Base-by-base conservation (phyloP, 2,797 vertebrate species). In the Anomalospiza imberbis region DNA sequence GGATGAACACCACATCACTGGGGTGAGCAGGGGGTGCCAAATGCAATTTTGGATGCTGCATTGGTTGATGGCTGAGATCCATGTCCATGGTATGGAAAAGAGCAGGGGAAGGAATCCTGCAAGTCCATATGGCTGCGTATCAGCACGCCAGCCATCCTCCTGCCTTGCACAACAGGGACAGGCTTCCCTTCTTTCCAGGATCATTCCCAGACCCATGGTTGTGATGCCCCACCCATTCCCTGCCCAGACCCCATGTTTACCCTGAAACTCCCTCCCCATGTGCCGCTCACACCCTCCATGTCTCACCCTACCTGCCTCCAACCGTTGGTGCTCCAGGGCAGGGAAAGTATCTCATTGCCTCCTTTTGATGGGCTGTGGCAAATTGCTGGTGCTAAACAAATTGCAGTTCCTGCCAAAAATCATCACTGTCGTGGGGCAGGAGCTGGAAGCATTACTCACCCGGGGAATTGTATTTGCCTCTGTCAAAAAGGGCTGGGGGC, bases 41-140 rank as follows among this genome's bases (percentile, higher is more conserved):
- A 72, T 6, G 32, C 0, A 0, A 12, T 65, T 84, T 18, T 25
- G 18, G 17, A 34, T 29, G 12, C 31, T 55, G 9, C 3, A 84
- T 58, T 34, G 8, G 10, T 31, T 24, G 61, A 70, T 34, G 73
- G 21, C 5, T 66, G 31, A 94, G 13, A 13, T 34, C 54, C 13
- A 15, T 1, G 3, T 26, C 19, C 47, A 21, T 0, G 0, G 26
- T 31, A 78, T 36, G 18, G 6, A 53, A 66, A 92, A 38, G 7
- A 0, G 32, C 44, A 66, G 36, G 11, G 12, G 16, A 86, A 93
- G 32, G 25, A 13, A 7, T 8, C 26, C 22, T 45, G 12, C 28
- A 76, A 85, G 21, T 14, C 17, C 38, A 2, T 19, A n/a, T 12
- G 0, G 0, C 42, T 67, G 31, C 0, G 0, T 54, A 38, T 19